phyloP scores from a whole-genome alignment of 2,888 invertebrate species.

The Mythimna loreyi region DNA sequence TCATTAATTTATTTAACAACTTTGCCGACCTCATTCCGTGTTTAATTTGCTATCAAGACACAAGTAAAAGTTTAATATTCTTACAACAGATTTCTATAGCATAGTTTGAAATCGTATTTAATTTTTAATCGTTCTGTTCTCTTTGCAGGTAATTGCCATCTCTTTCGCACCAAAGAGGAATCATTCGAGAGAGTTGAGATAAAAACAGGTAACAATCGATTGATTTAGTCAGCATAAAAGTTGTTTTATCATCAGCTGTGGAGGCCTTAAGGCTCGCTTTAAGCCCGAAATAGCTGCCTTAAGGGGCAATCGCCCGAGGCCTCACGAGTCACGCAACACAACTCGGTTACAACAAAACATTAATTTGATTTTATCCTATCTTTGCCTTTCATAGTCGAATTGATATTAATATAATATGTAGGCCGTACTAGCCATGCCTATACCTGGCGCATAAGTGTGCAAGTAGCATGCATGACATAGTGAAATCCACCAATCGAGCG shows the following conservation, averaged over 20 bases:
- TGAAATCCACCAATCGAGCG: no score
- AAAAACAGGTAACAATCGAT: slow-evolving; percentile 53
- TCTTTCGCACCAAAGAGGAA: slow-evolving; percentile 44
- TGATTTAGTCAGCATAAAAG: slow-evolving; percentile 4
- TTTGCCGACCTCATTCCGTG: slow-evolving; percentile 27
- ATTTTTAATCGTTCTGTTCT: slow-evolving; percentile 67
- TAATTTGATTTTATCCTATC: no score
- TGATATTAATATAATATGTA: no score
- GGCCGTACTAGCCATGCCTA: no score
- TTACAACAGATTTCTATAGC: slow-evolving; percentile 32
- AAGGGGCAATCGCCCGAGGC: no score
- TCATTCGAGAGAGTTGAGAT: slow-evolving; percentile 42
- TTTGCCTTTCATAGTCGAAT: no score
- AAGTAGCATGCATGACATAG: no score
- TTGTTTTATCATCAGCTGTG: slow-evolving; percentile 5
- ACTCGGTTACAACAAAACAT: no score
- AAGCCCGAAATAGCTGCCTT: no score
- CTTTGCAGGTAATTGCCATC: slow-evolving; percentile 72
- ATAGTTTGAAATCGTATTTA: slow-evolving; percentile 51
- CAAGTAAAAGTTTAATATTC: slow-evolving; percentile 46
- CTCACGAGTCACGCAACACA: no score
- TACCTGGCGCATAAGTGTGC: no score
- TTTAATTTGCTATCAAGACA: slow-evolving; percentile 28
- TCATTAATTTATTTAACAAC: slow-evolving; percentile 34
- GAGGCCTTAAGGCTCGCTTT: no score